Percentiles rank a stretch among this genome's conserved stretches.
These are phyloP conservation scores for Cherax quadricarinatus DNA, from an alignment of 1,140 invertebrate genomes.

Conservation along the genomic window DNA sequence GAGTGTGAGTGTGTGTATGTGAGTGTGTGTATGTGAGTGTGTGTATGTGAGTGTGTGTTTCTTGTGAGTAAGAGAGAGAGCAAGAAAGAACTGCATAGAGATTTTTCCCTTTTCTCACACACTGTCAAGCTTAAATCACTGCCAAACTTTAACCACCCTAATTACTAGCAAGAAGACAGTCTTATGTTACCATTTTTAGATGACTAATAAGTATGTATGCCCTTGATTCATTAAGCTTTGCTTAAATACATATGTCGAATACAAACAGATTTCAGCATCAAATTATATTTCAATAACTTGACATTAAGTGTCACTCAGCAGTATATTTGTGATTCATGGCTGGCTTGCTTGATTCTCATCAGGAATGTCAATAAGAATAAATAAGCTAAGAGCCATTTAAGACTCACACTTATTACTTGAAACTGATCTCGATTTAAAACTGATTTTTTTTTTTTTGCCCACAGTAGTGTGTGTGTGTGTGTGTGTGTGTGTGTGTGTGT, in stretches of 20 bases:
- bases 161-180: background rate
- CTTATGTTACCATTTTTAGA: background rate
- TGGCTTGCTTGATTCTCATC: background rate
- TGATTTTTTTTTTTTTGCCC: background rate
- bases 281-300: background rate
- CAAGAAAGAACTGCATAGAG: no score
- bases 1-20: no score
- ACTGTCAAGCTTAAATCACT: no score
- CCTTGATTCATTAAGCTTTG: background rate
- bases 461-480: no score
- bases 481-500: no score
- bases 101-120: no score
- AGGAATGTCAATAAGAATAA: background rate
- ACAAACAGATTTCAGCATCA: background rate
- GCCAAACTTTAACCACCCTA: no score
- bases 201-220: background rate
- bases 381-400: background rate
- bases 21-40: no score
- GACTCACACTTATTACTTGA: background rate
- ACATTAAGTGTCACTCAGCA: background rate
- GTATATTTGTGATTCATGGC: background rate
- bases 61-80: no score
- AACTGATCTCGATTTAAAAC: background rate
- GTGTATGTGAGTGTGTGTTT: no score
- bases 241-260: background rate